Percentiles rank a stretch among this genome's conserved stretches.
Evolutionary conservation across 92 coral and sea anemone genomes (phyloP).

Genomic region (Ricordea florida): DNA sequence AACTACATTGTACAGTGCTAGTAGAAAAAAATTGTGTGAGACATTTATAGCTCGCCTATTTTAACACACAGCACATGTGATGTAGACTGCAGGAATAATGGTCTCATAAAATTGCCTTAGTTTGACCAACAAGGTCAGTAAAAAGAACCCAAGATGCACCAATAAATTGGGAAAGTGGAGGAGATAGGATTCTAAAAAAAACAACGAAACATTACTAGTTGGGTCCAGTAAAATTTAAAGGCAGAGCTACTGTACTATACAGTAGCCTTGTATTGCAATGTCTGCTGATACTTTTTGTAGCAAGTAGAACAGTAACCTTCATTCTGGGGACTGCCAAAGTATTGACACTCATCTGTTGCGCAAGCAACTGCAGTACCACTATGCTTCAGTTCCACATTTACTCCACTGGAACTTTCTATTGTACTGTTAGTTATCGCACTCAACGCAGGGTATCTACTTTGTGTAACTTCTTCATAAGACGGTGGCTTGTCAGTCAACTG

Average conservation of each 20-base stretch:
- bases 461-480: neutral
- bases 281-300: slow-evolving; percentile 57
- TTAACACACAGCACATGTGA: too few relatives aligned
- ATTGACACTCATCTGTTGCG: slow-evolving; percentile 62
- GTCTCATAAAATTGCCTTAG: too few relatives aligned
- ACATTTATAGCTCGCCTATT: too few relatives aligned
- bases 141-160: too few relatives aligned
- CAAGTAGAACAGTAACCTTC: slow-evolving; percentile 90
- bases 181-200: too few relatives aligned
- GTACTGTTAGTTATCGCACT: neutral
- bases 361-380: slow-evolving; percentile 36
- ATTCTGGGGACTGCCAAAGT: slow-evolving; percentile 78
- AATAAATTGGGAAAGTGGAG: too few relatives aligned
- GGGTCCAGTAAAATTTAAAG: neutral
- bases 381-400: neutral
- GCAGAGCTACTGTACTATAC: too few relatives aligned
- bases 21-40: too few relatives aligned
- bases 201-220: too few relatives aligned
- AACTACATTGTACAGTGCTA: too few relatives aligned
- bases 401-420: neutral
- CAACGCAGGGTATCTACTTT: neutral
- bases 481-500: neutral
- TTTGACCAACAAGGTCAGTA: too few relatives aligned
- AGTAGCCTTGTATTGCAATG: slow-evolving; percentile 16
- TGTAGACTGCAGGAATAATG: too few relatives aligned